Evolutionary conservation across 1,140 invertebrate species (phyloP), one percentile per base, ranked within the genome.

Genomic region (Drosophila setifemur): DNA sequence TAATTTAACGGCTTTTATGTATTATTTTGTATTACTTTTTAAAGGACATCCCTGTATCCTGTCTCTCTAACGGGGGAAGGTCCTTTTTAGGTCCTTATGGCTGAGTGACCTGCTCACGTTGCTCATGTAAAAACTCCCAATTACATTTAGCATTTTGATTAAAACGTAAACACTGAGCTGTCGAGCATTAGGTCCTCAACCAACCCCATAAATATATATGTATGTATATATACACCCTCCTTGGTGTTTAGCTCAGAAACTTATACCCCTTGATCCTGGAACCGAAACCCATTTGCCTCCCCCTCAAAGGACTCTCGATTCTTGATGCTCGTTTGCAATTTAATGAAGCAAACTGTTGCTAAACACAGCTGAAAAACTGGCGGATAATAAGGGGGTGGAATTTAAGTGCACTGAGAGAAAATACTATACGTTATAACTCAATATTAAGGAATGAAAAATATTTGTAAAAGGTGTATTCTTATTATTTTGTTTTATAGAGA

Each of bases 61-160:
- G n/a, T n/a, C n/a, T n/a, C n/a, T n/a, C n/a, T n/a, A n/a, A n/a
- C n/a, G n/a, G n/a, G n/a, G n/a, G n/a, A n/a, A n/a, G n/a, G n/a
- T n/a, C n/a, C n/a, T n/a, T n/a, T n/a, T n/a, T n/a, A 67, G 67
- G 49, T 43, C 57, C 66, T 83, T 18, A 71, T 70, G 69, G 68
- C 45, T 28, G 63, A 77, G 31, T 72, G 58, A 72, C 31, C 67
- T 35, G 60, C 50, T 57, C 40, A 55, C 61, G 68, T 53, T 75
- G 63, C 69, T 48, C 26, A 40, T 49, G 47, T 33, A 63, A 43
- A 48, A 37, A 49, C 35, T 50, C 57, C 37, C 37, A 74, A 69
- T 69, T 74, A 68, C 54, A 74, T 73, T 73, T 79, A 57, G 69
- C 74, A 78, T 78, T 78, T 78, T 78, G 60, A 76, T 81, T 76